Evolutionary conservation across 2,113 vertebrate genomes (phyloP).

Genomic region (Daboia siamensis): DNA sequence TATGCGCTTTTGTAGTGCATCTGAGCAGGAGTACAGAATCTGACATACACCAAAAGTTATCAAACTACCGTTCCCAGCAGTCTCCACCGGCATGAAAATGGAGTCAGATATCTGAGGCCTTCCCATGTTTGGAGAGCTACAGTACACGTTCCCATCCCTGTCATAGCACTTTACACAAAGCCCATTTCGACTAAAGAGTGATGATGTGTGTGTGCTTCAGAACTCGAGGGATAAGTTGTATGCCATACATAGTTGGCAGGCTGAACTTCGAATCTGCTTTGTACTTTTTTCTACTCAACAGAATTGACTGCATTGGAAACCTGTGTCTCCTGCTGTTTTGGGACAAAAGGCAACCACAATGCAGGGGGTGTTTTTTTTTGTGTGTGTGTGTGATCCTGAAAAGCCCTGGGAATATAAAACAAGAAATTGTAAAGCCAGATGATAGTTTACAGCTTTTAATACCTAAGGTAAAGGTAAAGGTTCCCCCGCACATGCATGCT

Average conservation of each 20-base stretch:
- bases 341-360: background rate
- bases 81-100: background rate
- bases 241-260: background rate
- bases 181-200: background rate
- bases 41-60: background rate
- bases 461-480: no score
- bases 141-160: background rate
- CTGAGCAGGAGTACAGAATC: background rate
- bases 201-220: background rate
- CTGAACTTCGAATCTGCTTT: background rate
- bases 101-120: background rate
- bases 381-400: background rate
- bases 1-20: background rate
- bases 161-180: background rate
- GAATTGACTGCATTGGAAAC: background rate
- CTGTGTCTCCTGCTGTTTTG: background rate
- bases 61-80: background rate
- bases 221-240: background rate
- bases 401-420: background rate
- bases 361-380: background rate
- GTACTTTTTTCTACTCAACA: background rate
- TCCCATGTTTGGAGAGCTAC: background rate
- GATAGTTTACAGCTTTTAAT: background rate
- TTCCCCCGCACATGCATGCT: no score
- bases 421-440: background rate